Base-by-base conservation (phyloP, 2,888 invertebrate species). In the Nemoura dubitans region DNA sequence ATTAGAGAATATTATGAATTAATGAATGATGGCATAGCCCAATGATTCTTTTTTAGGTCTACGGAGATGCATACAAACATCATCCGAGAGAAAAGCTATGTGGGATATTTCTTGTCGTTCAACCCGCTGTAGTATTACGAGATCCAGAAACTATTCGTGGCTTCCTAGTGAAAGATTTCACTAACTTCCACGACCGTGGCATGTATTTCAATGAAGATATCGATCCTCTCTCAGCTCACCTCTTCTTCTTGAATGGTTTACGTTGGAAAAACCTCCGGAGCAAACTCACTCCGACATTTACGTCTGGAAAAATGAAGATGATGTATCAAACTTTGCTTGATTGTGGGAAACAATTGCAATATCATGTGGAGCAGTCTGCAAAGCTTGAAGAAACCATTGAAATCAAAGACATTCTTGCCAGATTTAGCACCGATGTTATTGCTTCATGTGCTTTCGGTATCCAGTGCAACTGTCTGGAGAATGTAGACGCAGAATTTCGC, bases 121-220 rank as follows among this genome's bases (percentile, higher is more conserved):
- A 84, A 80, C 95, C 94, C 0, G 93, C 94, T 25, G 90, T 95
- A 76, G 90, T 95, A 59, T 91, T 95, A 16, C 92, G 95, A 86
- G 94, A 95, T 90, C 93, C 94, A 16, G 93, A 94, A 25, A 89
- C 95, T 88, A 93, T 94, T 0, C 90, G 90, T 43, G 92, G 93
- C 86, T 92, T 95, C 28, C 90, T 95, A 89, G 92, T 93, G 82
- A 93, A 92, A 89, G 95, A 95, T 89, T 95, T 95, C 88, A 92
- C 92, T n/a, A 91, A 94, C 90, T 95, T 95, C 88, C 93, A 93
- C 90, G 95, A 95, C 89, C 93, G 95, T 83, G 95, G 95, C 0
- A 92, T 94, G 59, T 94, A 94, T 89, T 92, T 92, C 26, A 29
- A 87, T 81, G 87, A 87, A 42, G 16, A 87, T 42, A 36, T 43